Percentiles rank a stretch among this genome's conserved stretches.
phyloP scores from a whole-genome alignment of 2,888 invertebrate genomes.

The Drosophila rellima region DNA sequence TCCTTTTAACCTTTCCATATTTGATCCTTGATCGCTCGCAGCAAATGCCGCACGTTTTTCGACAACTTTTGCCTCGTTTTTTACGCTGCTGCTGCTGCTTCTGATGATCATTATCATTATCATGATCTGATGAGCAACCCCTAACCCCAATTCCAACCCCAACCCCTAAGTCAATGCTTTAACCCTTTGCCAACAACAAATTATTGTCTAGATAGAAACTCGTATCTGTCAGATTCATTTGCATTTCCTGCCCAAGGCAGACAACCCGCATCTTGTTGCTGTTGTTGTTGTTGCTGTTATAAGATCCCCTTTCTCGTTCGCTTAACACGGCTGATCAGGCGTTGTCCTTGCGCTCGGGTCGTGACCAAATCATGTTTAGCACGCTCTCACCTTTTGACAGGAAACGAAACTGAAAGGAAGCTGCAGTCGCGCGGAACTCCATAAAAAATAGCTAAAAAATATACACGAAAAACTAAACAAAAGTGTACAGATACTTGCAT shows the following conservation, averaged over 20 bases:
- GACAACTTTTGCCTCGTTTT: conserved; percentile 78
- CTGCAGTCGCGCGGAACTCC: conserved; percentile 53
- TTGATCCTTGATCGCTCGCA: background rate
- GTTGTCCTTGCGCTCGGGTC: conserved; percentile 62
- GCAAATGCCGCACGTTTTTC: conserved; percentile 75
- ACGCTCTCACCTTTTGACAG: conserved; percentile 75
- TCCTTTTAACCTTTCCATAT: background rate
- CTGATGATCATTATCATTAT: conserved; percentile 45
- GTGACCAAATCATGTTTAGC: conserved; percentile 74
- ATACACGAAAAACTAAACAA: conserved; percentile 18
- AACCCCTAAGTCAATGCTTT: conserved; percentile 25
- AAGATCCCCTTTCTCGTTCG: conserved; percentile 18
- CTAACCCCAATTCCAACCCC: conserved; percentile 54
- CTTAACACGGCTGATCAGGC: conserved; percentile 25
- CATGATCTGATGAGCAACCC: conserved; percentile 50
- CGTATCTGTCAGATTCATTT: conserved; percentile 78
- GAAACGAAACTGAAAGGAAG: conserved; percentile 31
- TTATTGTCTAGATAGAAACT: conserved; percentile 9
- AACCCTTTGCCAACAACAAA: conserved; percentile 27
- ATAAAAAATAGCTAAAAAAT: conserved; percentile 27
- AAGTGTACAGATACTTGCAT: conserved; percentile 56
- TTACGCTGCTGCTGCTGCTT: conserved; percentile 23
- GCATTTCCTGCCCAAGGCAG: conserved; percentile 71
- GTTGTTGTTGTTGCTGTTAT: background rate
- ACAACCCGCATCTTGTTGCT: conserved; percentile 53